Conservation (phyloP, 2,113 vertebrate species). For the Colius striatus region DNA sequence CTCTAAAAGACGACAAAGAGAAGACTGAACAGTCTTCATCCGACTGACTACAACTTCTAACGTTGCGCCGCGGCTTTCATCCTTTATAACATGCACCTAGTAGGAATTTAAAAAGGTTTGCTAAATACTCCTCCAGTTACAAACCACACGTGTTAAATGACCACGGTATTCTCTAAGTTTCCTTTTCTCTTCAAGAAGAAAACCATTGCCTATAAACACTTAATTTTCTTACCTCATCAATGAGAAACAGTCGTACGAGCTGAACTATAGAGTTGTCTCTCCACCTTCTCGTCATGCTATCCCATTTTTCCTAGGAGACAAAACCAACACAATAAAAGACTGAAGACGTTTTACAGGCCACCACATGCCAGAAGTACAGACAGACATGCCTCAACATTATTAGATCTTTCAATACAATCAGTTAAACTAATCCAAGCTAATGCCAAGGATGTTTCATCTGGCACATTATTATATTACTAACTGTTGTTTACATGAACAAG, state of each 20-base stretch:
- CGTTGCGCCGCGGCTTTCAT: slow-evolving; percentile 91
- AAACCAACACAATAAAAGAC: neutral
- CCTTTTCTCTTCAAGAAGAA: slow-evolving; percentile 23
- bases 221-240: slow-evolving; percentile 87
- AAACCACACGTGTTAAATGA: neutral
- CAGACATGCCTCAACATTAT: neutral
- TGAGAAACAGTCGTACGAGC: slow-evolving; percentile 91
- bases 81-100: slow-evolving; percentile 94
- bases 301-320: slow-evolving; percentile 93
- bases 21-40: slow-evolving; percentile 92
- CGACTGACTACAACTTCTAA: slow-evolving; percentile 96
- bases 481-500: neutral
- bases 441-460: neutral
- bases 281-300: slow-evolving; percentile 98
- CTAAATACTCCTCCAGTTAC: neutral
- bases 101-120: neutral
- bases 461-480: neutral
- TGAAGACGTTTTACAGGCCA: neutral
- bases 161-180: neutral
- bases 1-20: slow-evolving; percentile 68
- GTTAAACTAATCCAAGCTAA: neutral
- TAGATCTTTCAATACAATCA: neutral
- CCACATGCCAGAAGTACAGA: neutral
- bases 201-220: neutral
- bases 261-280: slow-evolving; percentile 91